Percentiles rank a stretch among this genome's conserved stretches.
phyloP scores from a whole-genome alignment of 2,888 invertebrate genomes.

The Dolichomitus sp. region DNA sequence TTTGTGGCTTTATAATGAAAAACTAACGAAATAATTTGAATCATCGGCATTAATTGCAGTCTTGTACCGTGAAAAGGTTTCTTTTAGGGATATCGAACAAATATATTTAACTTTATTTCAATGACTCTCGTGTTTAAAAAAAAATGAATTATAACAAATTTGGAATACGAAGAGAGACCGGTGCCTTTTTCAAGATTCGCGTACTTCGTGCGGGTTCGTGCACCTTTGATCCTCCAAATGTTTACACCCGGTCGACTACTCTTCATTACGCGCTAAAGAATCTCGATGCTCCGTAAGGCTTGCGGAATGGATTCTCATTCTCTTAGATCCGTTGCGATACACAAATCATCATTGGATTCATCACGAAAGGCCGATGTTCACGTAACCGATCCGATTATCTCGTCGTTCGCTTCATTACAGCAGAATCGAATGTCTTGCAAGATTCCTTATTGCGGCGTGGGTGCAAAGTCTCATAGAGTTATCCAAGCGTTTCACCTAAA shows the following conservation, averaged over 20 bases:
- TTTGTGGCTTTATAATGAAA: slow-evolving; percentile 65
- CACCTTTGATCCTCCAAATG: slow-evolving; percentile 40
- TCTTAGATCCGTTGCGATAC: slow-evolving; percentile 30
- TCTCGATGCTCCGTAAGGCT: slow-evolving; percentile 39
- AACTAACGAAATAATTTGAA: slow-evolving; percentile 15
- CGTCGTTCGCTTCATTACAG: slow-evolving; percentile 18
- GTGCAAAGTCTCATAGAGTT: slow-evolving; percentile 28
- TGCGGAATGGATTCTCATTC: slow-evolving; percentile 23
- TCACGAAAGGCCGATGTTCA: slow-evolving; percentile 33
- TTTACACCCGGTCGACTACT: slow-evolving; percentile 58
- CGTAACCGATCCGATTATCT: slow-evolving; percentile 5
- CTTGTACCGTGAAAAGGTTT: slow-evolving; percentile 29
- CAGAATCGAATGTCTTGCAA: slow-evolving; percentile 31
- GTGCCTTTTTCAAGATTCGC: slow-evolving; percentile 49
- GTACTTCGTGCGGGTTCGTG: slow-evolving; percentile 24
- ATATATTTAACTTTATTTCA: slow-evolving; percentile 16
- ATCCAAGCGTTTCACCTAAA: slow-evolving; percentile 41
- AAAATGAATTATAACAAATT: slow-evolving; percentile 31
- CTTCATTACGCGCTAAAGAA: slow-evolving; percentile 53
- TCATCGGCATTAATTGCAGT: slow-evolving; percentile 31
- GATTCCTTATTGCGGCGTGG: slow-evolving; percentile 6
- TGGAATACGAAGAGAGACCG: slow-evolving; percentile 39
- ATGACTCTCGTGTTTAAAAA: neutral
- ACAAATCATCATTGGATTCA: slow-evolving; percentile 49
- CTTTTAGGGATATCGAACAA: slow-evolving; percentile 18